Percentiles rank a stretch among this genome's conserved stretches.
These are phyloP conservation scores for Acanthis flammea DNA, from an alignment of 2,797 vertebrate species.

Conservation along the genomic window DNA sequence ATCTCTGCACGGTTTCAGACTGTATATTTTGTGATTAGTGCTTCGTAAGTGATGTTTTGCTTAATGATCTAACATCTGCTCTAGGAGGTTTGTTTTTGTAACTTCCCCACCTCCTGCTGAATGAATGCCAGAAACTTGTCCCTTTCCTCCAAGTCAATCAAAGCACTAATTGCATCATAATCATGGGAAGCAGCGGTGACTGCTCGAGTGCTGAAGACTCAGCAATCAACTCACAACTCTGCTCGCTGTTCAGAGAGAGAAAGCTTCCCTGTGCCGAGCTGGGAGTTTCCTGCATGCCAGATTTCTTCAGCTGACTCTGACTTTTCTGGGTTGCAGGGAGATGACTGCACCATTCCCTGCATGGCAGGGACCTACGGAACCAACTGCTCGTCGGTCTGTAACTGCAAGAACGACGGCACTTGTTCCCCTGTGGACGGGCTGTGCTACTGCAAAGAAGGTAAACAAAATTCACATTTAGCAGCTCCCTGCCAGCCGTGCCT, in stretches of 20 bases:
- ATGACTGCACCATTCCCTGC: constrained; percentile 86
- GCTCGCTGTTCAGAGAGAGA: background rate
- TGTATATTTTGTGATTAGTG: constrained; percentile 69
- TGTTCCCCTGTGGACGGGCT: constrained; percentile 92
- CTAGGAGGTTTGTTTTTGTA: constrained; percentile 65
- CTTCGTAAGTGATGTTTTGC: constrained; percentile 63
- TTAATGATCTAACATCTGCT: constrained; percentile 72
- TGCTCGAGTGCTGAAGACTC: constrained; percentile 25
- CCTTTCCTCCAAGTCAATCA: constrained; percentile 57
- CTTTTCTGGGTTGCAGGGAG: constrained; percentile 78
- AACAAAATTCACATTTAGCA: background rate
- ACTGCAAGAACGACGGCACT: constrained; percentile 85
- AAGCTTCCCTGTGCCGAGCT: background rate
- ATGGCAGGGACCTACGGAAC: constrained; percentile 85
- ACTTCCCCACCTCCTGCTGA: constrained; percentile 61
- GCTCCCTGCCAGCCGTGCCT: background rate
- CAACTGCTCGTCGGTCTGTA: constrained; percentile 89
- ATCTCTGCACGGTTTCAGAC: constrained; percentile 34
- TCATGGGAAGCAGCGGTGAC: constrained; percentile 2
- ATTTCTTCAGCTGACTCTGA: background rate
- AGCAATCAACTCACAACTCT: constrained; percentile 33
- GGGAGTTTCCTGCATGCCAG: background rate
- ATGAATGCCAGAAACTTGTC: constrained; percentile 48
- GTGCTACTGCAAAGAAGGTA: constrained; percentile 95
- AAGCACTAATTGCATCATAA: constrained; percentile 37